A percentile compares a stretch with the other conserved stretches of the same genome.
Evolutionary conservation across 2,888 invertebrate species (phyloP).

Genomic region (Bombylius major): DNA sequence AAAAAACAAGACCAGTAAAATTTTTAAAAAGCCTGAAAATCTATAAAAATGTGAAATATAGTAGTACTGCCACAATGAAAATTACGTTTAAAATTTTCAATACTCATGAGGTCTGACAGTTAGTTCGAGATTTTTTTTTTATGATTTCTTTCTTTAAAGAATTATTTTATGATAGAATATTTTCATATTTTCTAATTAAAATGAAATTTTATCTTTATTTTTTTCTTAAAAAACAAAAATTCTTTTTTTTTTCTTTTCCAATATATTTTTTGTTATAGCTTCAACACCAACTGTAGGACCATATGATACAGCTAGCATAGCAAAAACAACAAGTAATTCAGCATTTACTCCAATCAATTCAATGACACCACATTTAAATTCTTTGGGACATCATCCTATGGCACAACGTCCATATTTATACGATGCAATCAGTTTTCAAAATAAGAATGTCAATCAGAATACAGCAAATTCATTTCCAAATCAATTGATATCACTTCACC

Average conservation of each 20-base stretch:
- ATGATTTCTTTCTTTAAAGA: too few relatives aligned
- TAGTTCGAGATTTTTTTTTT: too few relatives aligned
- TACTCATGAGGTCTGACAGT: too few relatives aligned
- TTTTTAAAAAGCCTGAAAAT: too few relatives aligned
- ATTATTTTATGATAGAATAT: too few relatives aligned
- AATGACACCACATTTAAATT: conserved; percentile 62
- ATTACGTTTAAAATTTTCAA: too few relatives aligned
- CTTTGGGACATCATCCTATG: conserved; percentile 46
- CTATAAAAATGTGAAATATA: too few relatives aligned
- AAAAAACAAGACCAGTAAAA: neutral
- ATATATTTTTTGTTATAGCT: conserved; percentile 19
- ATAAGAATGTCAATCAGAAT: conserved; percentile 45
- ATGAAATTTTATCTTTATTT: too few relatives aligned
- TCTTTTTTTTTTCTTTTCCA: too few relatives aligned
- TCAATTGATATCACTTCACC: conserved; percentile 87
- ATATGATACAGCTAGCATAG: conserved; percentile 40
- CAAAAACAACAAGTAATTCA: conserved; percentile 56
- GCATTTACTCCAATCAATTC: conserved; percentile 91
- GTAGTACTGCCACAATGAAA: too few relatives aligned
- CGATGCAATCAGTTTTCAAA: conserved; percentile 77
- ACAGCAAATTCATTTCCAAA: conserved; percentile 67
- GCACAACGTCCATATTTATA: conserved; percentile 74
- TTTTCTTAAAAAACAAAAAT: too few relatives aligned
- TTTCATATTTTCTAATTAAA: too few relatives aligned
- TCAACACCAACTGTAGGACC: conserved; percentile 31